Evolutionary conservation across 1,140 invertebrate genomes (phyloP).

Genomic region (Microplitis demolitor): DNA sequence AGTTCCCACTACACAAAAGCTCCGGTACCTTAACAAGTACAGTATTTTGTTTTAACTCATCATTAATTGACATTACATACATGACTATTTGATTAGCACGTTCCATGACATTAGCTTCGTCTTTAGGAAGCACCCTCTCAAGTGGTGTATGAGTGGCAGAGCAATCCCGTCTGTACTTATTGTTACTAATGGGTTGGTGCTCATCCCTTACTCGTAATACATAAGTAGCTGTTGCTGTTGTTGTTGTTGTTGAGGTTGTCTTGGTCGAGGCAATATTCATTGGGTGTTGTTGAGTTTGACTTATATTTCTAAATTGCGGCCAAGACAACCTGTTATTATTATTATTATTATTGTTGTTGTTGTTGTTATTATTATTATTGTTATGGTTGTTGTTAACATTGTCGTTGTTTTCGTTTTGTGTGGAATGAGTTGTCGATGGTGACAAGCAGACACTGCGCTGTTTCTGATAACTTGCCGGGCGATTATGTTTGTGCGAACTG

Average conservation of each 20-base stretch:
- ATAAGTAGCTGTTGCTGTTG: constrained; percentile 36
- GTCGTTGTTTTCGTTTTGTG: constrained; percentile 60
- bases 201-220: constrained; percentile 53
- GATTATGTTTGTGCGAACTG: constrained; percentile 61
- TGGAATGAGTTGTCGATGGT: constrained; percentile 49
- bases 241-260: constrained; percentile 1
- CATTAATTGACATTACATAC: constrained; percentile 66
- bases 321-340: constrained; percentile 61
- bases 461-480: constrained; percentile 60
- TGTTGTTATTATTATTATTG: constrained; percentile 60
- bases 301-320: constrained; percentile 62
- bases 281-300: constrained; percentile 53
- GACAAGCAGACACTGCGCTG: constrained; percentile 57
- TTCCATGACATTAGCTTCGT: constrained; percentile 79
- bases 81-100: constrained; percentile 83
- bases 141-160: constrained; percentile 54
- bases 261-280: constrained; percentile 49
- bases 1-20: neutral
- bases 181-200: constrained; percentile 54
- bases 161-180: constrained; percentile 56
- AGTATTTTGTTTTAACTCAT: neutral
- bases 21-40: constrained; percentile 8
- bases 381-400: constrained; percentile 60
- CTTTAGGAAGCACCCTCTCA: constrained; percentile 67
- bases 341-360: constrained; percentile 60